Evolutionary conservation across 30 jellyfish, hydroid and myxozoan species (phyloP), one percentile per base, ranked within the genome.

Genomic region (Mastigias papua): DNA sequence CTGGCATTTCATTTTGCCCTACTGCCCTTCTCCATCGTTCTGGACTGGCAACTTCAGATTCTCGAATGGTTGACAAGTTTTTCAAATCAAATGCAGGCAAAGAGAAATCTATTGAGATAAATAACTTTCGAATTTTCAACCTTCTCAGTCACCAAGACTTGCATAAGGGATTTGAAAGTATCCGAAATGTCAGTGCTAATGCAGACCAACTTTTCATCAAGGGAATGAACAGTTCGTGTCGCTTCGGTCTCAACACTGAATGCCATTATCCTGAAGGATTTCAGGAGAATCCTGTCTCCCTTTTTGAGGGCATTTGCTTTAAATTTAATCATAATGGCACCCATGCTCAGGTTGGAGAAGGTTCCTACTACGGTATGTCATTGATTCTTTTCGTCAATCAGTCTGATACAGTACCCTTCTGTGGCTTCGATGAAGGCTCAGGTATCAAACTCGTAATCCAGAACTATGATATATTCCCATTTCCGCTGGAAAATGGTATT

Each of bases 311-410:
- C 1, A 79, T 83, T 5, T 83, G 93, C 86, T 83, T 83, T 67
- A 83, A 57, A 58, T 83, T 83, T 73, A 83, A 83, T 76, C 93
- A 82, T 42, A 70, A 62, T 13, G 93, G 93, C 34, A 69, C 86
- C 54, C 76, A 68, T 68, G 16, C 72, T 54, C 93, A 83, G 68
- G 74, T 83, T n/a, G 93, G 93, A 1, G 93, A 83, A 42, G 93
- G 93, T 22, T 83, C 93, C 22, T 83, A 83, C 80, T 83, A 83
- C 35, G 93, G 93, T 34, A 54, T 83, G 78, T 83, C 93, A 22
- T 61, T 83, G 48, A 83, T 83, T 21, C 70, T 83, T 19, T 83
- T 83, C 25, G 48, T 83, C 60, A 83, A 83, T 71, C 93, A 83
- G 33, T 83, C 93, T 3, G 93, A 83, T 26, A 58, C 93, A 3